Conservation (phyloP, 64 coral and sea anemone genomes). For the Montipora foliosa region DNA sequence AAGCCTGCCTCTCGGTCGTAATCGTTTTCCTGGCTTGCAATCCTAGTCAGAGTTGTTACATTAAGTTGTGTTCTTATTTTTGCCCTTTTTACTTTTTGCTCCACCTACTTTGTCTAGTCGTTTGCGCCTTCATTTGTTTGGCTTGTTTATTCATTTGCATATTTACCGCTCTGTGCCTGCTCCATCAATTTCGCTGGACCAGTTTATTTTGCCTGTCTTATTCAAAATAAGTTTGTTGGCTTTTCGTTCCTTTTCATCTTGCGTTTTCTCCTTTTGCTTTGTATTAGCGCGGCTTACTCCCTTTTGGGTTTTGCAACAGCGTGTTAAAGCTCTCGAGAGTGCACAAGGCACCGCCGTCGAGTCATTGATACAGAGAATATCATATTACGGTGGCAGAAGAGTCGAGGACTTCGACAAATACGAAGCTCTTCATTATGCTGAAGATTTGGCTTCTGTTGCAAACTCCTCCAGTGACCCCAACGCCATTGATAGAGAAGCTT, state of each 20-base stretch:
- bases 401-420: constrained; percentile 37
- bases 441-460: constrained; percentile 32
- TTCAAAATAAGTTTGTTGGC: neutral
- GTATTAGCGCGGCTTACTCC: no score
- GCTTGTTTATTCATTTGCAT: neutral
- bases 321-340: no score
- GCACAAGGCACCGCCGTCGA: no score
- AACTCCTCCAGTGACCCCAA: neutral
- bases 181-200: neutral
- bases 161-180: neutral
- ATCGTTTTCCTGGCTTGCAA: neutral
- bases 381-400: constrained; percentile 8
- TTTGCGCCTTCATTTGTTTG: neutral
- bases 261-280: no score
- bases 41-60: neutral
- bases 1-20: neutral
- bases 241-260: no score
- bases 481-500: neutral
- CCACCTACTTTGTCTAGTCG: no score
- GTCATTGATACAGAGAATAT: neutral
- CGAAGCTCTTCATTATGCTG: constrained; percentile 6
- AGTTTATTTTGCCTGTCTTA: neutral
- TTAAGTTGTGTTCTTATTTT: neutral
- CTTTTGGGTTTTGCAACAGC: no score
- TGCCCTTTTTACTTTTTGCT: no score